These are phyloP conservation scores for Vespertilio murinus DNA, from an alignment of 2,797 vertebrate genomes.

Conservation along the genomic window DNA sequence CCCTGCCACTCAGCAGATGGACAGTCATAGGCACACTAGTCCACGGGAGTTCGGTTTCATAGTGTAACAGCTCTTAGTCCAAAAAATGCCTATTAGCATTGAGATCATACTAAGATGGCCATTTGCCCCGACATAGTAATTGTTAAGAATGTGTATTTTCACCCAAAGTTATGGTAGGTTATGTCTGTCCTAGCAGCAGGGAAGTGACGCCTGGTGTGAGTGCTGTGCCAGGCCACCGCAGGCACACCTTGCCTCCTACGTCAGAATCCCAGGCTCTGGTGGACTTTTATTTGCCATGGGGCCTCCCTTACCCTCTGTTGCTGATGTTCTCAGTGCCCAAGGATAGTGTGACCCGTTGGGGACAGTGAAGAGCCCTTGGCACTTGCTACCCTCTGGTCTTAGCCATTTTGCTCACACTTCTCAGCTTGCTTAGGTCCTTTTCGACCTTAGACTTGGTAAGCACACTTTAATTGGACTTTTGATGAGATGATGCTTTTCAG, in stretches of 20 bases:
- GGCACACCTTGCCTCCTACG: rapidly evolving
- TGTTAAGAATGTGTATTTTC: neutral
- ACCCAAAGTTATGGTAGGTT: neutral
- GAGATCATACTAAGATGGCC: neutral
- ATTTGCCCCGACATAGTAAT: neutral
- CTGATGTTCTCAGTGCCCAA: neutral
- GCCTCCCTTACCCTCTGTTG: neutral
- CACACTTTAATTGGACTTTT: neutral
- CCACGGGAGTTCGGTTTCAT: neutral
- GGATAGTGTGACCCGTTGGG: neutral
- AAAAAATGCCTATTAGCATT: neutral
- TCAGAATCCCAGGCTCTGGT: neutral
- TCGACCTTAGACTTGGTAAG: neutral
- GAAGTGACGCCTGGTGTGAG: rapidly evolving
- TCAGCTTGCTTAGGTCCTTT: neutral
- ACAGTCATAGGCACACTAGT: rapidly evolving
- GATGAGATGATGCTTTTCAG: neutral
- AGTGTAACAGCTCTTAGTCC: neutral
- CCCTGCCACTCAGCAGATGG: neutral
- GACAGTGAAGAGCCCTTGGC: neutral
- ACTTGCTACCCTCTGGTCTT: neutral
- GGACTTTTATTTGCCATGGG: neutral
- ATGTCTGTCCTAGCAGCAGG: neutral
- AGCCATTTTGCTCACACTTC: neutral
- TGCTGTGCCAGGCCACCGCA: neutral